Evolutionary conservation across 2,888 invertebrate genomes (phyloP), one percentile per base, ranked within the genome.

Genomic region (Tetragnatha montana): DNA sequence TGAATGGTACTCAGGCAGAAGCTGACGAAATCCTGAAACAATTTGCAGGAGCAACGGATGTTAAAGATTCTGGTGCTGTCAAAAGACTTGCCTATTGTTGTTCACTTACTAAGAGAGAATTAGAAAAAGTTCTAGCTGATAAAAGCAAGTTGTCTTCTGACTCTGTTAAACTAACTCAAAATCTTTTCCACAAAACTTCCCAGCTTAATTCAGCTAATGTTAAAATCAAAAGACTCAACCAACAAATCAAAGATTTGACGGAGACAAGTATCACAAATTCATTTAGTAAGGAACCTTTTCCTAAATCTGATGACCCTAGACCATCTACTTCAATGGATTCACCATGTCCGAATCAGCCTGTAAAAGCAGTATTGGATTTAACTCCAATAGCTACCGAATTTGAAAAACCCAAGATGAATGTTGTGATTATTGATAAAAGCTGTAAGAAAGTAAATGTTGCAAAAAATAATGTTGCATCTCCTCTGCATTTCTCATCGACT

Each of bases 91-190:
- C 60, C 6, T 51, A 49, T 7, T 74, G 35, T 51, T 82, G 82
- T 82, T 82, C 82, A 17, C 51, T 82, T 35, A n/a, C 60, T 51
- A 74, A 82, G 8, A 22, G 35, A 6, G 74, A 82, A 17, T 60
- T 74, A 17, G 17, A 8, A 8, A 21, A 21, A 22, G 21, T 14
- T 4, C 2, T 60, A 21, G 78, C 51, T n/a, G 60, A 60, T 14
- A 78, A 78, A 60, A 68, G 17, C 17, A 19, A 78, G 4, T 22
- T 78, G 14, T 21, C 14, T 21, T 22, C 51, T 22, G 60, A 78
- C 14, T 10, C 60, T 22, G 17, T 17, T 17, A 17, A 75, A 47
- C 19, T 60, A 2, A 22, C 14, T 22, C 22, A 74, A 35, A 22
- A 21, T 74, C 17, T 17, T n/a, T 74, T 47, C 35, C n/a, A 17